These are phyloP conservation scores for Myotis daubentonii DNA, from an alignment of 2,797 vertebrate species.

Conservation along the genomic window DNA sequence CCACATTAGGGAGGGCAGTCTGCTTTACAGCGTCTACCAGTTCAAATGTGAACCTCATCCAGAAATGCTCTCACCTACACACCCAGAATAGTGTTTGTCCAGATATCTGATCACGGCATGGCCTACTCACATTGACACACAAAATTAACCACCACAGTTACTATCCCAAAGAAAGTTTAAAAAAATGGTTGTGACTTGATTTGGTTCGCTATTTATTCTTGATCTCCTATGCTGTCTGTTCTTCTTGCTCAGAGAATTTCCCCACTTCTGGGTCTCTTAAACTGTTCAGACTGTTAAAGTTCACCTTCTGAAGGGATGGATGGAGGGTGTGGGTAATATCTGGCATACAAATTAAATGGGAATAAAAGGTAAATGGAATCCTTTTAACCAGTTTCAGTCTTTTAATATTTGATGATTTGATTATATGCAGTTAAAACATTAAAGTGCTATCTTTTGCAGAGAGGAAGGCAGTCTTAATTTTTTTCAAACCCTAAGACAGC, in stretches of 20 bases:
- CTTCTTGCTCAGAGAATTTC: background rate
- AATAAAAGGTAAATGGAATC: background rate
- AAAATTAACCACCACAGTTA: background rate
- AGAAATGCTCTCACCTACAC: background rate
- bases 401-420: constrained; percentile 1
- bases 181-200: background rate
- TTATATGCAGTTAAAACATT: background rate
- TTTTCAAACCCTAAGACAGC: background rate
- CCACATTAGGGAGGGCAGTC: background rate
- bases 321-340: background rate
- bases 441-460: background rate
- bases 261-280: background rate
- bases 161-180: background rate
- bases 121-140: background rate
- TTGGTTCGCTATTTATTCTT: background rate
- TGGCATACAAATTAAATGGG: background rate
- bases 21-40: background rate
- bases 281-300: background rate
- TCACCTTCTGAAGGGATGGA: background rate
- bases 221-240: background rate
- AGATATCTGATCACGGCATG: background rate
- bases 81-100: background rate
- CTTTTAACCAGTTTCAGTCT: background rate
- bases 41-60: background rate
- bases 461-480: background rate